Conservation (phyloP, 1,140 invertebrate genomes). For the Calephelis virginiensis region DNA sequence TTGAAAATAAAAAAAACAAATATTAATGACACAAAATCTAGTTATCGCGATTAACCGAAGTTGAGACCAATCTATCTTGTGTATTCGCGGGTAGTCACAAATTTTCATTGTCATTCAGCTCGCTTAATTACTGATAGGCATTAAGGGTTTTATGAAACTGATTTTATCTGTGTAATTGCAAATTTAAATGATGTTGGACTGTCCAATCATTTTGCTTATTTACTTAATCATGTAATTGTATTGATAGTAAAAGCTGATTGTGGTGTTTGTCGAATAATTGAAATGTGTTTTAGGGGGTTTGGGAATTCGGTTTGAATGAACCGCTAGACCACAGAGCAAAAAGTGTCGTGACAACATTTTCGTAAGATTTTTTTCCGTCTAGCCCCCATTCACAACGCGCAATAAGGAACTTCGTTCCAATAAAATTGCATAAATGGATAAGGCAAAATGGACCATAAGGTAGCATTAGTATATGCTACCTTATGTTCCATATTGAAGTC, state of each 20-base stretch:
- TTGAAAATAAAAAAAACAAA: neutral
- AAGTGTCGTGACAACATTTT: no score
- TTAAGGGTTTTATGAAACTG: conserved; percentile 26
- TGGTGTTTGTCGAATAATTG: conserved; percentile 13
- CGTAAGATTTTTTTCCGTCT: no score
- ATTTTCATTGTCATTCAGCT: conserved; percentile 22
- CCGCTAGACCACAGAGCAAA: no score
- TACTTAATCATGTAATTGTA: conserved; percentile 16
- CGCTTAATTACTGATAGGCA: conserved; percentile 25
- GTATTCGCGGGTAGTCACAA: conserved; percentile 20
- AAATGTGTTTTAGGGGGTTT: conserved; percentile 8
- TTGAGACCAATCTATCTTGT: conserved; percentile 17
- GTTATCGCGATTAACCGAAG: neutral
- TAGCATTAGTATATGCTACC: no score
- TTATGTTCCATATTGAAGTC: no score
- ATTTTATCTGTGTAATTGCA: conserved; percentile 22
- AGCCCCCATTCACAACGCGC: no score
- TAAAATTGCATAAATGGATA: no score
- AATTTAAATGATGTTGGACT: conserved; percentile 18
- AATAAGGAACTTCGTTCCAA: no score
- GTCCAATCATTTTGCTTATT: conserved; percentile 17
- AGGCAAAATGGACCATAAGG: no score
- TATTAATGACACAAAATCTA: conserved; percentile 1
- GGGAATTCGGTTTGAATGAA: conserved; percentile 1
- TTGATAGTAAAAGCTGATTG: conserved; percentile 13